Evolutionary conservation across 2,113 vertebrate species (phyloP), one percentile per base, ranked within the genome.

Genomic region (Dasyurus viverrinus): DNA sequence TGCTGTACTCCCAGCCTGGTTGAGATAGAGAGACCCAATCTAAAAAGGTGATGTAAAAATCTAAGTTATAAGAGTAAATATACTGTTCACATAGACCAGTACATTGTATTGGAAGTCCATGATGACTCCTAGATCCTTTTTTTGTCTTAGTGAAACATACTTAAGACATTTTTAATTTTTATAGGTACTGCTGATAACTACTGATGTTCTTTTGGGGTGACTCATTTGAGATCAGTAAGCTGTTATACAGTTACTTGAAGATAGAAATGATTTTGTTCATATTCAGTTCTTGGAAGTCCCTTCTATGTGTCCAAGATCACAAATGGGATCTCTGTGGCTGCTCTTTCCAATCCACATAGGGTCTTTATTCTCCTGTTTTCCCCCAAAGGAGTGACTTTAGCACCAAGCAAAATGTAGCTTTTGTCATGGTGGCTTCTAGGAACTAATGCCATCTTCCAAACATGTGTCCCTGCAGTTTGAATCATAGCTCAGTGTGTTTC

Each of bases 221-320:
- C 52, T 6, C 6, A 52, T 42, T 47, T 47, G 60, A 53, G 53
- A 53, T 19, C 53, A 90, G 90, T 36, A 91, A 92, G 47, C 16
- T 76, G 53, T 46, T n/a, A n/a, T 42, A 2, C 8, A 52, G 94
- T 89, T 94, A 24, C 54, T 94, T 94, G n/a, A 94, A 92, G 93
- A 90, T 55, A 90, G 94, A 91, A 94, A 90, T 57, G 36, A 50
- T 12, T 36, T 24, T 7, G 27, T 90, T 89, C 42, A 68, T n/a
- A 7, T 46, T 90, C 48, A 26, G 92, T 91, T 47, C 60, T 52
- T 90, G 25, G 53, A 54, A 89, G 14, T 53, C 42, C 91, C 12
- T 22, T 46, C 36, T 93, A 54, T 92, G 48, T 22, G 89, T 30
- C 42, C 53, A 16, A 24, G n/a, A 89, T 48, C 89, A 53, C 90